Base-by-base conservation (phyloP, 2,888 invertebrate species). In the Apodemia duryi region DNA sequence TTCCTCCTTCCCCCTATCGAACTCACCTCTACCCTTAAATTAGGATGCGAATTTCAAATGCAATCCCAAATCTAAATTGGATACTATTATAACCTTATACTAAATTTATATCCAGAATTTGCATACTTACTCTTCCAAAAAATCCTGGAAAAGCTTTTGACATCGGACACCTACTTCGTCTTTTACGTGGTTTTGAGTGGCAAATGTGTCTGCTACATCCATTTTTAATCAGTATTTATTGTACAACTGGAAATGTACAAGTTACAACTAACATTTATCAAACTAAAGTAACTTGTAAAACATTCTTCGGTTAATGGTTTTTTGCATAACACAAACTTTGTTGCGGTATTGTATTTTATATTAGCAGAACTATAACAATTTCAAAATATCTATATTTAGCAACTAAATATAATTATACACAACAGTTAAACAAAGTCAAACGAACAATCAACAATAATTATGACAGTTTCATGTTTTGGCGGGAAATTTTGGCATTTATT, bases 141-240 rank as follows among this genome's bases (percentile, higher is more conserved):
- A 99, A 84, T 98, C 98, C 82, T 98, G 98, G 84, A 99, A 99
- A 57, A 98, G 92, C 85, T 98, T 98, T 84, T 99, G 99, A 81
- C 98, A 98, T 67, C 98, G 94, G 52, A 97, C 94, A 72, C 98
- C 98, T 73, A 99, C 95, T 80, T 97, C 97, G 86, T 99, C 99
- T 80, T 95, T 95, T 0, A 97, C 96, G 76, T 95, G 95, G 69
- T 93, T 90, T 81, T 95, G 96, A 43, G 95, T 95, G 68, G 94
- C 93, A 83, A 95, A 95, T 67, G 94, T 91, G 78, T 96, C 96
- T 61, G 95, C 95, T 77, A 96, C 95, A 95, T 97, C 97, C 97
- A 97, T 97, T 70, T 73, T 83, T 62, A 32, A n/a, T 32, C 32
- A 63, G 41, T 62, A 10, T 60, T 61, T 43, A 43, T 6, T n/a